Conservation (phyloP, 2,797 vertebrate genomes). For the Bucorvus abyssinicus region DNA sequence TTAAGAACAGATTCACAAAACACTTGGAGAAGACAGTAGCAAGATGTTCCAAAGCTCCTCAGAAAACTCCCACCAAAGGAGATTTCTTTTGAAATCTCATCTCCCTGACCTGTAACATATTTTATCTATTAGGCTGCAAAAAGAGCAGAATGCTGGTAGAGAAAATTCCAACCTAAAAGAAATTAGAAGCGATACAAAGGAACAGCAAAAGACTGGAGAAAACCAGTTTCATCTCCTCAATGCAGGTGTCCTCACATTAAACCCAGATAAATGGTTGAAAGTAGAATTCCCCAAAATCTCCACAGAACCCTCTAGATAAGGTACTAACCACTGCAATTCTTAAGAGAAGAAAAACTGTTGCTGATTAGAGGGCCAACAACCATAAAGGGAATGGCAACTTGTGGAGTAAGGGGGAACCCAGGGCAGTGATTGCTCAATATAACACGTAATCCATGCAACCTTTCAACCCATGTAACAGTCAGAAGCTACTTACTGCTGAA, state of each 20-base stretch:
- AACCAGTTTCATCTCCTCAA: neutral
- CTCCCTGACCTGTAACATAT: neutral
- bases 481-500: neutral
- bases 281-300: neutral
- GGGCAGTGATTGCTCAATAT: neutral
- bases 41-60: neutral
- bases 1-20: neutral
- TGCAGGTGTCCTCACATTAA: neutral
- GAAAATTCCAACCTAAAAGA: neutral
- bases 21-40: neutral
- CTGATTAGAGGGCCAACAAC: neutral
- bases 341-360: neutral
- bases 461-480: neutral
- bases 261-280: neutral
- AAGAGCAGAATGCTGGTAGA: neutral
- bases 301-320: neutral
- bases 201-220: neutral
- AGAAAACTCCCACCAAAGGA: neutral
- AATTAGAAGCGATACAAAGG: neutral
- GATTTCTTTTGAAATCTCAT: neutral
- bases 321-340: neutral
- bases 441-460: too few species aligned
- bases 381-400: neutral
- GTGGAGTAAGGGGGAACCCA: neutral
- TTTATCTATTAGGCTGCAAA: neutral